These are phyloP conservation scores for Taeniopygia guttata DNA, from an alignment of 2,797 vertebrate genomes.

Conservation along the genomic window DNA sequence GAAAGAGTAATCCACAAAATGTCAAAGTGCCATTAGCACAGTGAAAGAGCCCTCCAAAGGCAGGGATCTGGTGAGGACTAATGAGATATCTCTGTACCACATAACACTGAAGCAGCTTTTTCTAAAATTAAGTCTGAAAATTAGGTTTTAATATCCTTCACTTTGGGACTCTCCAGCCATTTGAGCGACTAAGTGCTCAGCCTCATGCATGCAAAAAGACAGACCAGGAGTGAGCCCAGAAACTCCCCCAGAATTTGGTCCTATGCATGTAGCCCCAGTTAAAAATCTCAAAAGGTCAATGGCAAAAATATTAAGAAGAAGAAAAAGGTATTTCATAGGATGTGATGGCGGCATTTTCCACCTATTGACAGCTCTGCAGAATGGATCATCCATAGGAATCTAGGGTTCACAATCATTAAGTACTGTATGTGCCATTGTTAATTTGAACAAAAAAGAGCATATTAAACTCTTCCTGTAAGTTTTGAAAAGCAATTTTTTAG, in stretches of 20 bases:
- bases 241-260: neutral
- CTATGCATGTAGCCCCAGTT: rapidly evolving
- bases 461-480: neutral
- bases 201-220: neutral
- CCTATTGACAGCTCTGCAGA: neutral
- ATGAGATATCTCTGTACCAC: conserved; percentile 10
- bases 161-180: conserved; percentile 33
- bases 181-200: neutral
- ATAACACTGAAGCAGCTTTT: conserved; percentile 35
- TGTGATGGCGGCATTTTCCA: neutral
- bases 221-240: neutral
- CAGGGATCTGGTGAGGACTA: conserved; percentile 23
- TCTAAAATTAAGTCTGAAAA: conserved; percentile 53
- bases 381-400: neutral
- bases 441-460: neutral
- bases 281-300: neutral
- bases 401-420: neutral
- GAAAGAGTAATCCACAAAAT: conserved; percentile 72
- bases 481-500: neutral
- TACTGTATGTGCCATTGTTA: rapidly evolving
- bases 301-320: neutral
- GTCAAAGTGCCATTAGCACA: conserved; percentile 63
- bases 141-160: conserved; percentile 50
- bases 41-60: conserved; percentile 51
- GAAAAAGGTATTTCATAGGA: neutral